Conservation (phyloP, 2,113 vertebrate genomes). For the Centropristis striata region DNA sequence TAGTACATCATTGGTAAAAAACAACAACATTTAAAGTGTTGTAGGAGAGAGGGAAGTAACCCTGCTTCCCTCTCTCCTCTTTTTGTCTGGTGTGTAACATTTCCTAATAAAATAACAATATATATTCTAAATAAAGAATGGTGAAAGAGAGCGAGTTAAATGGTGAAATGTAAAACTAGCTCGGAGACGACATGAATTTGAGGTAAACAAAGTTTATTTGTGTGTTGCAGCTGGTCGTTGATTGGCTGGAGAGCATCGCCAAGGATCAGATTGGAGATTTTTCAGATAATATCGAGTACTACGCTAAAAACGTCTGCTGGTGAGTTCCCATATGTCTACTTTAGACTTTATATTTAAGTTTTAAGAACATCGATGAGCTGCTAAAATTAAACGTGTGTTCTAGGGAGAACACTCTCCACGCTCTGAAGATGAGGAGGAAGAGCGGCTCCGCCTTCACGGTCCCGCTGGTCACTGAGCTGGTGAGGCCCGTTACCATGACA, state of each 20-base stretch:
- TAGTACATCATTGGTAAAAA: too few relatives aligned
- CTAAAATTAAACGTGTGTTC: not conserved
- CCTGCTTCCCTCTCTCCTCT: too few relatives aligned
- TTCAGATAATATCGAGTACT: constrained; percentile 98
- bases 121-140: too few relatives aligned
- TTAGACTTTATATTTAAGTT: too few relatives aligned
- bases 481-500: constrained; percentile 67
- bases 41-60: too few relatives aligned
- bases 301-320: constrained; percentile 98
- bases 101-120: too few relatives aligned
- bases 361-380: too few relatives aligned
- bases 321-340: constrained; percentile 78
- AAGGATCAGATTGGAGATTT: constrained; percentile 97
- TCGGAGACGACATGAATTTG: too few relatives aligned
- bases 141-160: too few relatives aligned
- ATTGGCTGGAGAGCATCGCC: constrained; percentile 98
- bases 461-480: constrained; percentile 95
- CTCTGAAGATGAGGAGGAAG: constrained; percentile 89
- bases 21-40: too few relatives aligned
- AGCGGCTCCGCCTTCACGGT: constrained; percentile 85
- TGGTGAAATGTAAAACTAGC: too few relatives aligned
- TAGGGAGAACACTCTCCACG: constrained; percentile 97
- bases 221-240: constrained; percentile 91
- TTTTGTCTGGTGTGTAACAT: too few relatives aligned
- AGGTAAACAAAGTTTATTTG: not conserved